Base-by-base conservation (phyloP, 2,888 invertebrate genomes). In the Drosophila kanekoi region DNA sequence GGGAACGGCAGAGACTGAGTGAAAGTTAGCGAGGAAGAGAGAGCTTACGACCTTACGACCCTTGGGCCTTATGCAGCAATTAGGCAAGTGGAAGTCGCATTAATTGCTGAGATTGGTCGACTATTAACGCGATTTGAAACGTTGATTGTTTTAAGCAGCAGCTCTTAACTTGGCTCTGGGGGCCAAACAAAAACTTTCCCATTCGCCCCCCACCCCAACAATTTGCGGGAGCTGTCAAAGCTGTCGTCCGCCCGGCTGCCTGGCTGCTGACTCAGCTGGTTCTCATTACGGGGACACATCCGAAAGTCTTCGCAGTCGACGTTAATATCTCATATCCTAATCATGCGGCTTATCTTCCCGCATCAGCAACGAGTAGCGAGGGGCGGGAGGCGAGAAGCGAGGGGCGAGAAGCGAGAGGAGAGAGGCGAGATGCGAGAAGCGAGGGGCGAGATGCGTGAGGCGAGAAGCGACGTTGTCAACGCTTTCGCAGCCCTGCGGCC, bases 11-110 rank as follows among this genome's bases (percentile, higher is more conserved):
- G 11, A 40, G 3, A 16, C 11, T 1, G 8, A 18, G 40, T 20
- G 20, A 20, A 20, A 20, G 20, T 5, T 4, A 23, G 23, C 5
- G 23, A 23, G 23, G 5, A 5, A 23, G 5, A 18, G 4, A 4
- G 49, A 32, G 32, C 33, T 33, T 51, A 13, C 8, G 58, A 41
- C 41, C 41, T 23, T 13, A 9, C 16, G 32, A 9, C n/a, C 66
- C 66, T 40, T 33, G 38, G 56, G 68, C 72, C 44, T 66, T 66
- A 60, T 79, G 68, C 82, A 67, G 85, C 85, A 87, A 87, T 81
- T 81, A 81, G 79, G 82, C 77, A 81, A 85, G 72, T 72, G 85
- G 66, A 75, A 84, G 85, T 65, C 87, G 67, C 84, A 81, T 81
- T 81, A 81, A 81, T 81, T 87, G 84, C 81, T 57, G 40, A 73